A percentile compares a stretch with the other conserved stretches of the same genome.
phyloP scores from a whole-genome alignment of 1,140 invertebrate species.

The Drosophila athabasca region DNA sequence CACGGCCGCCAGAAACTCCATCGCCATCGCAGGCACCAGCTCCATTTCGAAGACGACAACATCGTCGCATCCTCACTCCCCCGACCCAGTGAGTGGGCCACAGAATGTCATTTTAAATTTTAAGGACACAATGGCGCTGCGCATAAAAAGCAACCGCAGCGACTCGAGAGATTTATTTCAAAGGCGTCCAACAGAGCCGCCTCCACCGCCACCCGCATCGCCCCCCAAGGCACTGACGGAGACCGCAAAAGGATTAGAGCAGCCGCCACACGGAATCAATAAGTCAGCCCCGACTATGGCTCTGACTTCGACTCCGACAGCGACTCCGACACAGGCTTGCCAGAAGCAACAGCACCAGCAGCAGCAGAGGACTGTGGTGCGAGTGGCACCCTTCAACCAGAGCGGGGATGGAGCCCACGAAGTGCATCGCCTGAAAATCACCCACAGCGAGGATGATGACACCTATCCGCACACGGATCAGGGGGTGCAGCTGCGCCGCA shows the following conservation, averaged over 20 bases:
- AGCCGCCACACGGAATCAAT: slow-evolving; percentile 54
- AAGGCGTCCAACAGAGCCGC: slow-evolving; percentile 81
- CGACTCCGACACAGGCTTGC: slow-evolving; percentile 10
- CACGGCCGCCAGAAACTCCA: slow-evolving; percentile 23
- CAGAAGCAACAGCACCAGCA: slow-evolving; percentile 32
- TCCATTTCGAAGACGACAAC: slow-evolving; percentile 17
- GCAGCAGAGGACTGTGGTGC: slow-evolving; percentile 69
- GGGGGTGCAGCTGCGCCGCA: slow-evolving; percentile 41
- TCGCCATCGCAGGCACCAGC: slow-evolving; percentile 15
- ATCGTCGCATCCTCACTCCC: too few relatives aligned
- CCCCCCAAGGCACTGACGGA: slow-evolving; percentile 39
- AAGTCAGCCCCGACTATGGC: slow-evolving; percentile 33
- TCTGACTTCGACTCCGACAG: background rate
- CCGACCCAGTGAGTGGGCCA: slow-evolving; percentile 33
- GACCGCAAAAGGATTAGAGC: slow-evolving; percentile 64
- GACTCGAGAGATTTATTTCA: slow-evolving; percentile 86
- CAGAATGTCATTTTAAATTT: slow-evolving; percentile 85
- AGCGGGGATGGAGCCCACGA: slow-evolving; percentile 55
- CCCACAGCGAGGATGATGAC: slow-evolving; percentile 76
- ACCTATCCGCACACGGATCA: slow-evolving; percentile 4
- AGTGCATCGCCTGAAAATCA: slow-evolving; percentile 86
- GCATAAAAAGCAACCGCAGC: slow-evolving; percentile 86
- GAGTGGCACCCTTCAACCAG: slow-evolving; percentile 79
- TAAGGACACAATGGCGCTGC: slow-evolving; percentile 91
- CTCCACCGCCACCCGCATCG: slow-evolving; percentile 71